A percentile compares a stretch with the other conserved stretches of the same genome.
Conservation (phyloP, 1,140 invertebrate species). For the Drosophila equinoxialis region DNA sequence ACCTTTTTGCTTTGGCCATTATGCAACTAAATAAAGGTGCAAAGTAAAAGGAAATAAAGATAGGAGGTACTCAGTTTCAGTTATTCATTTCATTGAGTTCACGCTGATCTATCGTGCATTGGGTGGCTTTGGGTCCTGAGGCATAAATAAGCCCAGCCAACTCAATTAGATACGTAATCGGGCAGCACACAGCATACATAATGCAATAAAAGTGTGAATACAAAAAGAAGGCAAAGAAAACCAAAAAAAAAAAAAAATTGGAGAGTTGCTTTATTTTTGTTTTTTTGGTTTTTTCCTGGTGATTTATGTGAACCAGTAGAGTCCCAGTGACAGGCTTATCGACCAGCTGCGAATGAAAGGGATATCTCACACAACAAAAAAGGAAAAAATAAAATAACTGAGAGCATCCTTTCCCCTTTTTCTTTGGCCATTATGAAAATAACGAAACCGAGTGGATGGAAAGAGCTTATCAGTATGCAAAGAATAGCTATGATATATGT, state of each 20-base stretch:
- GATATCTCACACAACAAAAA: constrained; percentile 23
- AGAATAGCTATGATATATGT: not conserved
- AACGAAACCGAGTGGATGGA: not conserved
- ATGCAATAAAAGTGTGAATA: constrained; percentile 46
- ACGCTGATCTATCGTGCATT: no score
- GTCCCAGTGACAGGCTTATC: constrained; percentile 47
- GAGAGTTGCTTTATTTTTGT: not conserved
- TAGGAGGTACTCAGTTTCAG: no score
- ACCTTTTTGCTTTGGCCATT: no score
- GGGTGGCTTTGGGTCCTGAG: no score
- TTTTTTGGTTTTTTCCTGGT: not conserved
- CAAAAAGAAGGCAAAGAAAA: not conserved
- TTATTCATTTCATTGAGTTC: no score
- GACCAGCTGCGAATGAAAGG: constrained; percentile 19
- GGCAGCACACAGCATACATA: constrained; percentile 49
- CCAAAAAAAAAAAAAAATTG: constrained; percentile 20
- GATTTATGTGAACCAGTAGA: constrained; percentile 12
- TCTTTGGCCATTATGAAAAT: not conserved
- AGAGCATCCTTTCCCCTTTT: constrained; percentile 22
- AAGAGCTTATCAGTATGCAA: constrained; percentile 5
- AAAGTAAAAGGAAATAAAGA: no score
- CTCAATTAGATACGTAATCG: constrained; percentile 60
- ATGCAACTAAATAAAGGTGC: no score
- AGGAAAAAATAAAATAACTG: not conserved
- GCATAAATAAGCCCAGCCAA: constrained; percentile 21